phyloP scores from a whole-genome alignment of 2,888 invertebrate genomes.

The Drosophila rubida region DNA sequence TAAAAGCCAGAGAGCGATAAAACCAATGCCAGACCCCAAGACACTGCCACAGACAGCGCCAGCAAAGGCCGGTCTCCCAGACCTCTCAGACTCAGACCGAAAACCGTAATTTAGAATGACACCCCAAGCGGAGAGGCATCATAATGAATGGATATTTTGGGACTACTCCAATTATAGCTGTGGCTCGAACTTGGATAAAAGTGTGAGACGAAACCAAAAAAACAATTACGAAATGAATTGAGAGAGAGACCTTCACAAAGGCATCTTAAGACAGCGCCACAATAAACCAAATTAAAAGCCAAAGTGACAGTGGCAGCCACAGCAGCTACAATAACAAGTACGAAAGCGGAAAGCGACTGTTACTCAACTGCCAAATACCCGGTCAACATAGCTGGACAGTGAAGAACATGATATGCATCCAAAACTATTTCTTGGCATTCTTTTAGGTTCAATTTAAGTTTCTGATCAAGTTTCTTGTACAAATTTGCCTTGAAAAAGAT shows the following conservation, averaged over 20 bases:
- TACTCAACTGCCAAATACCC: background rate
- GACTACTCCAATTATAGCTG: slow-evolving; percentile 59
- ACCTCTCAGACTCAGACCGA: slow-evolving; percentile 5
- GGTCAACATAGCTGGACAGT: background rate
- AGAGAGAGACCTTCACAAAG: slow-evolving; percentile 66
- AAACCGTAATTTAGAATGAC: slow-evolving; percentile 47
- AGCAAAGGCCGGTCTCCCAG: slow-evolving; percentile 11
- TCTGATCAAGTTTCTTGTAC: too few relatives aligned
- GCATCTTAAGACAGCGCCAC: slow-evolving; percentile 59
- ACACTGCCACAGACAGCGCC: background rate
- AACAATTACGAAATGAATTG: slow-evolving; percentile 66
- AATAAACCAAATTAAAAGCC: slow-evolving; percentile 76
- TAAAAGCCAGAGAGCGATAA: slow-evolving; percentile 11
- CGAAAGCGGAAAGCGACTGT: background rate
- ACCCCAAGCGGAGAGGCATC: slow-evolving; percentile 11
- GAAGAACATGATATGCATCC: too few relatives aligned
- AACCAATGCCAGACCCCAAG: slow-evolving; percentile 37
- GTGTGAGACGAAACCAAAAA: slow-evolving; percentile 23
- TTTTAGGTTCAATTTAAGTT: too few relatives aligned
- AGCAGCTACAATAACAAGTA: slow-evolving; percentile 34
- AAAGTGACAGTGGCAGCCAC: slow-evolving; percentile 63
- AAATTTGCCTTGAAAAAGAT: too few relatives aligned
- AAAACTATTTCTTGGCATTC: too few relatives aligned
- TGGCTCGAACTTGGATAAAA: slow-evolving; percentile 24
- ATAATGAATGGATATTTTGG: slow-evolving; percentile 26